Base-by-base conservation (phyloP, 2,113 vertebrate species). In the Gavia stellata region DNA sequence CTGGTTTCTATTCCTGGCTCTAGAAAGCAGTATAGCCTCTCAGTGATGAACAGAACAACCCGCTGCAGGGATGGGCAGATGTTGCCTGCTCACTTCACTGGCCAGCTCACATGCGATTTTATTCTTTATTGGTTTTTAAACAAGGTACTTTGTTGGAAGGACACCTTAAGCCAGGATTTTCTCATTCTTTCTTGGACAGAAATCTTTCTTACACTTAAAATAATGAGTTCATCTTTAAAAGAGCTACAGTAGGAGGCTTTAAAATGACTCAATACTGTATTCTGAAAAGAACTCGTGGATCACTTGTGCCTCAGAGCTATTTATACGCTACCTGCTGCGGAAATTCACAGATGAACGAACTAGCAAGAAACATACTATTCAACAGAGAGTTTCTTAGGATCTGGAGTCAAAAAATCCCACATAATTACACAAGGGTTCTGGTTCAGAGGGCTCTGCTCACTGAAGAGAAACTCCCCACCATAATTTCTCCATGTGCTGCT, bases 211-310 rank as follows among this genome's bases (percentile, higher is more conserved):
- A 93, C 73, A 49, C 92, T 97, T 72, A 92, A 79, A 90, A 91
- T 95, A 96, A 95, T 93, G 96, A 90, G 80, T 87, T 88, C 67
- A 81, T 92, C 91, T 96, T 95, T 93, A 75, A 95, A 96, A 86
- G 90, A 84, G 86, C 91, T 94, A 72, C 74, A 90, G 95, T 96
- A 97, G 97, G 96, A 97, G 97, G 96, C 94, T 97, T 95, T 94
- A 84, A 95, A 97, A 89, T 97, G 96, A 97, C 94, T 97, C 97
- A 97, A 77, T 94, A 81, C 91, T 80, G 95, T 91, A 85, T 92
- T 97, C 92, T 95, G 94, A 96, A 97, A 97, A 93, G 95, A 97
- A 96, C 94, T 94, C 53, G 12, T 95, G 94, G 88, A 96, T 91
- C 23, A 6, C 94, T 93, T 97, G 92, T 94, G 87, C 93, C 96